Base-by-base conservation (phyloP, 2,888 invertebrate genomes). In the Drosophila aldrichi region DNA sequence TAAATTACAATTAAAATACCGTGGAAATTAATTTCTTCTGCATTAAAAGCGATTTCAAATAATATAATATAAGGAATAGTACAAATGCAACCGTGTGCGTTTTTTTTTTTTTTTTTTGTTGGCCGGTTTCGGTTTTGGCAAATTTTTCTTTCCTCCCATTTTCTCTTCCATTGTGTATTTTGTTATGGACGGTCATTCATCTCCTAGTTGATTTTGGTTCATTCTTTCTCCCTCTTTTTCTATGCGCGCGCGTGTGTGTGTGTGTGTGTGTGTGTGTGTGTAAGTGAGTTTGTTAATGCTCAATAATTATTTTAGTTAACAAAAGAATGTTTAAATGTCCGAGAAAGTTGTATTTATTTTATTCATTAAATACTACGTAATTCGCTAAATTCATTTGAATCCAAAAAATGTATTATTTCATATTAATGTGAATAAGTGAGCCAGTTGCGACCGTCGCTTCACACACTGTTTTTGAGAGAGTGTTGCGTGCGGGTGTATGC, bases 111-210 rank as follows among this genome's bases (percentile, higher is more conserved):
- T 62, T 66, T 58, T 55, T 52, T 70, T 55, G 25, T 56, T 32
- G 60, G 81, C 81, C 80, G 88, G 82, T 87, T 72, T 81, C 68
- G 60, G 74, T 74, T 79, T 78, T 77, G 58, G 74, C 76, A 74
- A 81, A 81, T 72, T 87, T 83, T 76, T 70, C 60, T 49, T 73
- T 51, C 70, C 71, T 65, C 73, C 55, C 61, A 73, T 82, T 62
- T 86, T 82, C 74, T 82, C 52, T 76, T 34, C 57, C 77, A 75
- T 81, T 83, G 73, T 81, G 71, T 75, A 87, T 83, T 82, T 82
- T 87, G 87, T 83, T 83, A 83, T 83, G 78, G 83, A 83, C 84
- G 83, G 83, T 89, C 89, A 89, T 87, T 83, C 83, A 83, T 83
- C 87, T 88, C 66, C 84, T 83, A 87, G 78, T 89, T 77, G 89